Conservation (phyloP, 1,140 invertebrate species). For the Pinna nobilis region DNA sequence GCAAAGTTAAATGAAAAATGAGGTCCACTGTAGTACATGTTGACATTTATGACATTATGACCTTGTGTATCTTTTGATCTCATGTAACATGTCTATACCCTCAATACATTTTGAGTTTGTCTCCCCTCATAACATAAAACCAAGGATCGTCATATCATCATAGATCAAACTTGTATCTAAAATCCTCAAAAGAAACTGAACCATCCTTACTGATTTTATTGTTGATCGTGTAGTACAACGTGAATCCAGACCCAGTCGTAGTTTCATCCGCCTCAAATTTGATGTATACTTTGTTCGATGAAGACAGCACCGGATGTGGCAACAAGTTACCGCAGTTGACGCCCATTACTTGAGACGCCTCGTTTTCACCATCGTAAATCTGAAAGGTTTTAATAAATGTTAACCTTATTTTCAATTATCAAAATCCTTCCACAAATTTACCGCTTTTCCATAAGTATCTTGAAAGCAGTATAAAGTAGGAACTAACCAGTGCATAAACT, state of each 20-base stretch:
- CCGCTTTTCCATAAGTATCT: too few species aligned
- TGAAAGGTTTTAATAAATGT: conserved; percentile 10
- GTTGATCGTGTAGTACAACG: conserved; percentile 51
- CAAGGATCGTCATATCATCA: too few species aligned
- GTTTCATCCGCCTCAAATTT: conserved; percentile 52
- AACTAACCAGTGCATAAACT: too few species aligned
- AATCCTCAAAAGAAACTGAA: neutral
- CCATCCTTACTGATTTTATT: conserved; percentile 41
- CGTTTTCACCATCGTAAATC: conserved; percentile 47
- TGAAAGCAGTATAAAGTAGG: too few species aligned
- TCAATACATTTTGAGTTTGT: too few species aligned
- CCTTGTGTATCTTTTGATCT: too few species aligned
- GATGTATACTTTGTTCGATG: conserved; percentile 44
- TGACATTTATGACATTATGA: too few species aligned
- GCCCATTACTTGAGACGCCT: conserved; percentile 41
- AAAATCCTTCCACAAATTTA: neutral
- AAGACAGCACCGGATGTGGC: conserved; percentile 44
- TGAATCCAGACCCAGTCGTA: conserved; percentile 47
- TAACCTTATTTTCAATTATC: neutral
- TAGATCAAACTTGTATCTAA: too few species aligned
- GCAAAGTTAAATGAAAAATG: too few species aligned
- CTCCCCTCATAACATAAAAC: too few species aligned
- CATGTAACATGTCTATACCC: too few species aligned
- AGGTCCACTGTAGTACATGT: too few species aligned
- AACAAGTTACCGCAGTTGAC: conserved; percentile 44